phyloP scores from a whole-genome alignment of 1,140 invertebrate genomes.

The Camponotus vicinus region DNA sequence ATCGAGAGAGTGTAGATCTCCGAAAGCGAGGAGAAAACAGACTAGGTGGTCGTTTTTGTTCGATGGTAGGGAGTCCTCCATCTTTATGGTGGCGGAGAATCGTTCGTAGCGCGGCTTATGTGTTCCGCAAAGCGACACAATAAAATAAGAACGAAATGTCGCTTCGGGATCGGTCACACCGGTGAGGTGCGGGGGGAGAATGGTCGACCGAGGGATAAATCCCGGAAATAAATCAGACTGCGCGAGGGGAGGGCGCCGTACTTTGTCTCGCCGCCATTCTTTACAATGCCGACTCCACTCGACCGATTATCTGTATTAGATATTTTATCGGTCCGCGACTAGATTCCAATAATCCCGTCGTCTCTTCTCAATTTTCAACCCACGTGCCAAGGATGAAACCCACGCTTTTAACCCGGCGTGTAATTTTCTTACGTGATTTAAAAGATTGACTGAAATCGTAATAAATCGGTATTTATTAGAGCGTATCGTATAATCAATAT shows the following conservation, averaged over 20 bases:
- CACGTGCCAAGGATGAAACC: not conserved
- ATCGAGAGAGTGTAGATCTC: not conserved
- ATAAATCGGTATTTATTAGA: not conserved
- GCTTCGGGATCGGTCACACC: not conserved
- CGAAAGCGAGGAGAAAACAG: not conserved
- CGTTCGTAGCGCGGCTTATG: slow-evolving; percentile 30
- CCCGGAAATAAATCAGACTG: slow-evolving; percentile 66
- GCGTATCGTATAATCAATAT: not conserved
- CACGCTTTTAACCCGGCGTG: not conserved
- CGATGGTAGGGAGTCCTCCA: not conserved
- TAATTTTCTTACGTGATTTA: not conserved
- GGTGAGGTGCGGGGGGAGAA: not conserved
- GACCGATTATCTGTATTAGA: slow-evolving; percentile 50
- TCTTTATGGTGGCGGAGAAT: slow-evolving; percentile 44
- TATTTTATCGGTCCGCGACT: slow-evolving; percentile 42
- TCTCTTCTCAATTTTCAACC: not conserved
- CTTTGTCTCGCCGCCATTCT: slow-evolving; percentile 31
- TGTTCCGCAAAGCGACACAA: slow-evolving; percentile 56
- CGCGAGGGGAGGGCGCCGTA: not conserved
- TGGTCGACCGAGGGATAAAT: slow-evolving; percentile 49
- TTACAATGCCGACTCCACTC: not conserved
- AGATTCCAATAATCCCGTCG: slow-evolving; percentile 31
- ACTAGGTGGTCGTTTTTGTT: slow-evolving; percentile 8
- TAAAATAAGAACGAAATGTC: slow-evolving; percentile 56
- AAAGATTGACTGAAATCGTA: not conserved